Base-by-base conservation (phyloP, 2,888 invertebrate species). In the Selenia dentaria region DNA sequence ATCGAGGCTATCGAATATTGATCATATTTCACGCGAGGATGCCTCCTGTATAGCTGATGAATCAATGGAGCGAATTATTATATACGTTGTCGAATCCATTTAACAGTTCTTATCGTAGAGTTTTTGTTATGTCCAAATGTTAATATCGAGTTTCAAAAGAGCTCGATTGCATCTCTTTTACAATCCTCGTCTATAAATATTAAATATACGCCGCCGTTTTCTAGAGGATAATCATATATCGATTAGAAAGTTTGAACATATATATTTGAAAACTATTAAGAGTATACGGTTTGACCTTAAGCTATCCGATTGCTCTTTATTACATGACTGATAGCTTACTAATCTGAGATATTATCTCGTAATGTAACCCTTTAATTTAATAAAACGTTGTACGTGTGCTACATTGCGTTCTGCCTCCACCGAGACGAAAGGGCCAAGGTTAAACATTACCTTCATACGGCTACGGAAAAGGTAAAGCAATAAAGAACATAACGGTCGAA, bases 1-100 rank as follows among this genome's bases (percentile, higher is more conserved):
- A 66, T 70, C 67, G 63, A 53, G 52, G 58, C 60, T 64, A 73
- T 78, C 75, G 61, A 56, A 64, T 75, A 73, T 70, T 60, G 62
- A 54, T 59, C 51, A 70, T 70, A 71, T 67, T 63, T 71, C 70
- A 69, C 63, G 57, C 62, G 57, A 48, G 51, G 54, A 57, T 59
- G 54, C 52, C 51, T 47, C 50, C 42, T 37, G 41, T 51, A 49
- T 44, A 33, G 14, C 33, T 34, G 27, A 35, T 24, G 35, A 32
- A 51, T 51, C 49, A 31, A 41, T 38, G 11, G 35, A 50, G 24
- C 29, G 34, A 13, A 9, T 11, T 38, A 45, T 38, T 33, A 22
- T 32, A 34, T 34, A 29, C 13, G 18, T 22, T 27, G 26, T 35
- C 14, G 29, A 40, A 29, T 35, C 11, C 31, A 8, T 28, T 33